These are phyloP conservation scores for Pocillopora damicornis DNA, from an alignment of 64 coral and sea anemone genomes.

Conservation along the genomic window DNA sequence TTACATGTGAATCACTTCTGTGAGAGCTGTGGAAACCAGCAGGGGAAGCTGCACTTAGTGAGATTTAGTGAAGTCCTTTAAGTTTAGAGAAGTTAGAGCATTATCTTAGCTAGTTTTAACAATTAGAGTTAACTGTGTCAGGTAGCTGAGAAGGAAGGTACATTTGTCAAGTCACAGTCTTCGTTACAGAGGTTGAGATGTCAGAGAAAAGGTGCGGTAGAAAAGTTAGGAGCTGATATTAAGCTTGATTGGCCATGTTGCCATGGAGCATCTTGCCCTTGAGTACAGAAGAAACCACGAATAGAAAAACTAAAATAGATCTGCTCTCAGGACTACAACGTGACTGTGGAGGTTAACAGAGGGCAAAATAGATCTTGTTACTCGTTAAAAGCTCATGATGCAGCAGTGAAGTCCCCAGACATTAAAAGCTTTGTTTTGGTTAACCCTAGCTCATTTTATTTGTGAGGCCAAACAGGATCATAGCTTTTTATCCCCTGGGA, in stretches of 20 bases:
- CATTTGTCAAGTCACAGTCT: constrained; percentile 34
- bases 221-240: neutral
- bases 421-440: too few species aligned
- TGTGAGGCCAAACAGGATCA: too few species aligned
- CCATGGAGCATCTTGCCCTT: too few species aligned
- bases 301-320: too few species aligned
- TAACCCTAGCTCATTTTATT: too few species aligned
- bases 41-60: neutral
- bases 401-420: too few species aligned
- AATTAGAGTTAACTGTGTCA: neutral
- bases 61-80: neutral
- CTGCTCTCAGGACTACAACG: too few species aligned
- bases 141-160: constrained; percentile 35
- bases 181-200: constrained; percentile 1
- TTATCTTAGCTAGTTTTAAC: neutral
- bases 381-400: too few species aligned
- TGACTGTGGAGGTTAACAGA: too few species aligned
- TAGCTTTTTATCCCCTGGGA: neutral
- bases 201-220: neutral
- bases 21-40: neutral
- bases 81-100: neutral
- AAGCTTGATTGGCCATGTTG: neutral
- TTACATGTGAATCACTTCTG: too few species aligned
- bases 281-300: too few species aligned
- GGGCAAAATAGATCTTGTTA: too few species aligned